Evolutionary conservation across 2,888 invertebrate species (phyloP), one percentile per base, ranked within the genome.

Genomic region (Allygus modestus): DNA sequence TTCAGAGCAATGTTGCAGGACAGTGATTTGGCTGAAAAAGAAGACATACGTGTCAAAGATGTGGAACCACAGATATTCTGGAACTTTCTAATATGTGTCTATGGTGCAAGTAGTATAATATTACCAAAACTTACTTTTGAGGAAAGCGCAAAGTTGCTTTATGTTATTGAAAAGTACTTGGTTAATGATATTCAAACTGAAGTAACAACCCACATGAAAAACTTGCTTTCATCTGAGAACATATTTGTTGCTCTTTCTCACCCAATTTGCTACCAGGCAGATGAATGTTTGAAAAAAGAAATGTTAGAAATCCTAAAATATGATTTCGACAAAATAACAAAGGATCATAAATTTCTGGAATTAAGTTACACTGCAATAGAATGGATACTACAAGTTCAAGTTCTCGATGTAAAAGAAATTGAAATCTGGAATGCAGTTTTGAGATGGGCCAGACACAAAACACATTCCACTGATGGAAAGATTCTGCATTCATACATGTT

Each of bases 71-170:
- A 23, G n/a, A 71, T 41, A 41, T 71, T 71, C 71, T 20, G 71
- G 41, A 71, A n/a, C 15, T 71, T 71, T 15, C 41, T 71, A 1
- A 71, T 41, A 20, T 71, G 71, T 71, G 41, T 71, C 5, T 71
- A 71, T 41, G 71, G 71, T 15, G 71, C 20, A 7, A 71, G 71
- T 71, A 33, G 28, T 20, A 20, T 20, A 9, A 12, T 71, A 41
- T n/a, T 71, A 41, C n/a, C 71, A 9, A 71, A 71, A n/a, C 71
- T 71, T 41, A 41, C n/a, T 20, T 71, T 71, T 71, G 41, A 71
- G 37, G 71, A 71, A 41, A 41, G n/a, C 0, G 71, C 41, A 9
- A 71, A 71, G 11, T 20, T 71, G 33, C 41, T 71, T 20, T 41
- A 41, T 71, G 20, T 71, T 20, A 5, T 20, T 37, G 41, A 41